Conservation (phyloP, 2,888 invertebrate species). For the Thysanoteuthis rhombus region DNA sequence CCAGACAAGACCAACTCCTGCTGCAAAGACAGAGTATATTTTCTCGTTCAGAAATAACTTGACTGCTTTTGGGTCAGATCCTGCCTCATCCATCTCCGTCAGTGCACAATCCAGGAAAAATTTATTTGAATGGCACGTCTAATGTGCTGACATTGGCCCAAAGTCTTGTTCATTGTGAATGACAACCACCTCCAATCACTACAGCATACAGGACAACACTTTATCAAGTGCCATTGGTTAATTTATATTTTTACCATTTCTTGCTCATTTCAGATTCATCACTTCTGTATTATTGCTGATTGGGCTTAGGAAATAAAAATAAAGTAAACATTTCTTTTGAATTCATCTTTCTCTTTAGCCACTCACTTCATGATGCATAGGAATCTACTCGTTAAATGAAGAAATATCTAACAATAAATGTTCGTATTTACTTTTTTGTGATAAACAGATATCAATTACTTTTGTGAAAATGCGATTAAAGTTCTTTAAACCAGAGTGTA, state of each 20-base stretch:
- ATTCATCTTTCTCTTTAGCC: neutral
- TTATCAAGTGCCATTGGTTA: neutral
- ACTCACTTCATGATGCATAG: neutral
- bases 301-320: neutral
- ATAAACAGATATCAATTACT: too few relatives aligned
- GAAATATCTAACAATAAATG: too few relatives aligned
- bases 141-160: slow-evolving; percentile 12
- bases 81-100: neutral
- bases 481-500: too few relatives aligned
- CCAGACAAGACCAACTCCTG: neutral
- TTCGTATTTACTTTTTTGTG: too few relatives aligned
- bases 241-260: neutral
- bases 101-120: neutral
- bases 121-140: neutral
- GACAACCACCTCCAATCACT: neutral
- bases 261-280: neutral
- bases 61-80: neutral
- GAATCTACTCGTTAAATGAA: neutral
- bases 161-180: neutral
- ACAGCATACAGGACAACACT: neutral
- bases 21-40: neutral
- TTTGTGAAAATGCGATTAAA: too few relatives aligned
- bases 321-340: neutral
- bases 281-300: neutral
- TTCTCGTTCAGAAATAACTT: neutral